Conservation (phyloP, 2,797 vertebrate species). For the Microctenopoma steveboyesi region DNA sequence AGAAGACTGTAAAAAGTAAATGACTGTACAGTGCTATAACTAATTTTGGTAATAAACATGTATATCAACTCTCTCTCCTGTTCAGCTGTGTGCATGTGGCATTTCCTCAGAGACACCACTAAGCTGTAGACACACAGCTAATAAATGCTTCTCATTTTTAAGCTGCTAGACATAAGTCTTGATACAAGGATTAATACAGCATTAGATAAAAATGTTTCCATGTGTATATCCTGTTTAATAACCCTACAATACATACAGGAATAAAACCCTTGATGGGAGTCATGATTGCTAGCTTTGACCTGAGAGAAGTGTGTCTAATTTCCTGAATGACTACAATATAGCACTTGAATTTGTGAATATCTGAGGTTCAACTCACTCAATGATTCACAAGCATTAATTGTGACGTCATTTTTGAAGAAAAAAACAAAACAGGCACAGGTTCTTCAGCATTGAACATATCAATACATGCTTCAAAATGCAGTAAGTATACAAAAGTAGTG, state of each 20-base stretch:
- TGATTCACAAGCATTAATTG: conserved; percentile 67
- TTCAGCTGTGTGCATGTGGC: conserved; percentile 15
- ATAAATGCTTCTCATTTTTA: conserved; percentile 9
- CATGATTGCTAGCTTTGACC: conserved; percentile 54
- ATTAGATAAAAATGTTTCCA: conserved; percentile 32
- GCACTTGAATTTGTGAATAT: conserved; percentile 59
- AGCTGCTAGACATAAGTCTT: conserved; percentile 24
- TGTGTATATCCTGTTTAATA: conserved; percentile 58
- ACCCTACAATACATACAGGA: conserved; percentile 51
- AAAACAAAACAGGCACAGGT: conserved; percentile 85
- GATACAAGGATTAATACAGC: conserved; percentile 35
- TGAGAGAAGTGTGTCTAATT: conserved; percentile 56
- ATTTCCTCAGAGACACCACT: conserved; percentile 10
- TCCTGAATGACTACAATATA: conserved; percentile 57
- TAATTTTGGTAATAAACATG: conserved; percentile 49
- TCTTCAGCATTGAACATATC: conserved; percentile 92
- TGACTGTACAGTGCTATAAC: conserved; percentile 27
- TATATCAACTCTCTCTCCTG: conserved; percentile 16
- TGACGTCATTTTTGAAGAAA: conserved; percentile 86
- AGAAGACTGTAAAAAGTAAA: conserved; percentile 5
- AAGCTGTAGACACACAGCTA: background rate
- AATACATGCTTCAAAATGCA: conserved; percentile 90
- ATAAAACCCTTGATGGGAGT: conserved; percentile 45
- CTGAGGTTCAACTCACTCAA: conserved; percentile 44
- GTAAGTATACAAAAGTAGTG: conserved; percentile 76